Conservation (phyloP, 2,113 vertebrate species). For the Trochalopteron elliotii region DNA sequence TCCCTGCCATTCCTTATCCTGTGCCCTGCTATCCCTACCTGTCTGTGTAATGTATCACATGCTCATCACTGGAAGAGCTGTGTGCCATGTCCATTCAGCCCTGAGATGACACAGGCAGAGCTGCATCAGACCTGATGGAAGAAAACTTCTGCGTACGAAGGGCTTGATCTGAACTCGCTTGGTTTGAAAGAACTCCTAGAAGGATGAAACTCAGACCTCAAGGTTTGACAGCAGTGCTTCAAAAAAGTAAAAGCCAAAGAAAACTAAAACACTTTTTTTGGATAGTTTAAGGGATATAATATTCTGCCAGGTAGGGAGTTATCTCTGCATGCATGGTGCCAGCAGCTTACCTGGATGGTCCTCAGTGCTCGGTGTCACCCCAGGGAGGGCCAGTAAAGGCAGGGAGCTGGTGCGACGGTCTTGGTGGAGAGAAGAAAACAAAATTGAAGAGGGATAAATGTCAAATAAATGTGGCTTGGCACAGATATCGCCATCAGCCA, state of each 20-base stretch:
- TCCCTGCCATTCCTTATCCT: background rate
- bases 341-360: slow-evolving; percentile 23
- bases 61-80: background rate
- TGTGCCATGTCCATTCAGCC: background rate
- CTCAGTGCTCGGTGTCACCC: background rate
- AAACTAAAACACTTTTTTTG: background rate
- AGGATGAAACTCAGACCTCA: background rate
- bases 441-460: background rate
- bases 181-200: background rate
- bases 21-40: background rate
- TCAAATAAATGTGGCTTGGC: background rate
- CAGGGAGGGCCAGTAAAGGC: background rate
- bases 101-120: background rate
- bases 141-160: background rate
- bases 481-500: background rate
- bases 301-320: background rate
- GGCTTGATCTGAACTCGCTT: background rate
- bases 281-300: background rate
- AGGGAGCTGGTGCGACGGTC: slow-evolving; percentile 40
- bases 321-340: background rate
- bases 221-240: background rate
- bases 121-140: background rate
- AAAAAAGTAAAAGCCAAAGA: background rate
- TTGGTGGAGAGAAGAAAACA: slow-evolving; percentile 12
- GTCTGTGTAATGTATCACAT: background rate